phyloP scores from a whole-genome alignment of 1,140 invertebrate species.

The Diploscapter pachys region DNA sequence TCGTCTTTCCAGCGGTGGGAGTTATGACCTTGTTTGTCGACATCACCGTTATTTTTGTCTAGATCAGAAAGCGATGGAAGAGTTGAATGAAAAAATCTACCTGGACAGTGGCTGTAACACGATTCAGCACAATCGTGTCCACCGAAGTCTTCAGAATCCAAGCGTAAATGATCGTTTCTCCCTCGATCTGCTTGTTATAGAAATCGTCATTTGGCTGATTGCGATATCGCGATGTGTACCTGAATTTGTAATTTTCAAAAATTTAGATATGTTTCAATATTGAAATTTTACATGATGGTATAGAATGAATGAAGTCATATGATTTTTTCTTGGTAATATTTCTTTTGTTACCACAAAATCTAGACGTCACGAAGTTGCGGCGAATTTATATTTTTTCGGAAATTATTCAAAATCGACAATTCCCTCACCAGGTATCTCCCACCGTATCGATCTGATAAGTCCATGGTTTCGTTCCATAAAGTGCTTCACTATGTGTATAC shows the following conservation, averaged over 20 bases:
- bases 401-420: no score
- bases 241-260: not conserved
- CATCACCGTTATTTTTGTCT: constrained; percentile 42
- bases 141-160: constrained; percentile 40
- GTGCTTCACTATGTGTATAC: constrained; percentile 53
- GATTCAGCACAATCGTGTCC: constrained; percentile 16
- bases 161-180: constrained; percentile 47
- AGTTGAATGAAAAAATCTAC: constrained; percentile 8
- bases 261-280: not conserved
- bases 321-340: no score
- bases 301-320: not conserved
- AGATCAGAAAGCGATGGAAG: not conserved
- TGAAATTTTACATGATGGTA: constrained; percentile 35
- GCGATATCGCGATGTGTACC: constrained; percentile 20
- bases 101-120: constrained; percentile 31
- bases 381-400: no score
- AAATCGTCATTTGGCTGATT: not conserved
- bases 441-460: constrained; percentile 49
- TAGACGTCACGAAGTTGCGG: no score
- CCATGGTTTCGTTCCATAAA: constrained; percentile 74
- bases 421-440: no score
- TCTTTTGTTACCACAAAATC: no score
- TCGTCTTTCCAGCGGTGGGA: constrained; percentile 9
- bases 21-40: constrained; percentile 37
- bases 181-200: constrained; percentile 12